These are phyloP conservation scores for Thryonomys swinderianus DNA, from an alignment of 2,113 vertebrate species.

Conservation along the genomic window DNA sequence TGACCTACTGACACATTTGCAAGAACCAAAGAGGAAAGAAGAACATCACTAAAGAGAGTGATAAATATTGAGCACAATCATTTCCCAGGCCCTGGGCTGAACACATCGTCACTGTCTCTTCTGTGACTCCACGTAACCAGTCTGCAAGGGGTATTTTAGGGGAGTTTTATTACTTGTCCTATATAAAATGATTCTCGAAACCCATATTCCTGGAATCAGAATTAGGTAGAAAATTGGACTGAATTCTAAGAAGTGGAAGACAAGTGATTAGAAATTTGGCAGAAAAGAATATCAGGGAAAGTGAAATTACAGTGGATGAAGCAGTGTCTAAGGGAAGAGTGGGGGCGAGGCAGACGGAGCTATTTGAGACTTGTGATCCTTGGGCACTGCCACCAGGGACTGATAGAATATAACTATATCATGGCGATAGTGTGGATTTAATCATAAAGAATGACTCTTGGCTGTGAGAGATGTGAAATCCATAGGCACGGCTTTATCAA, in stretches of 20 bases:
- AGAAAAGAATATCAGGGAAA: not conserved
- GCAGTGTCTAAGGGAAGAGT: not conserved
- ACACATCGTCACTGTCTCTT: not conserved
- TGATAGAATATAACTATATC: not conserved
- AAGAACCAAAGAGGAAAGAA: not conserved
- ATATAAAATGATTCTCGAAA: slow-evolving; percentile 21
- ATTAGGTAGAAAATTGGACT: slow-evolving; percentile 63
- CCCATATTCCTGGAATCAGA: slow-evolving; percentile 55
- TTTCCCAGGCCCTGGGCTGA: not conserved
- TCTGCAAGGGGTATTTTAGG: not conserved
- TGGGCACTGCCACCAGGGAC: not conserved
- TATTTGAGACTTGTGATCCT: not conserved
- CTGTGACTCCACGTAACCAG: not conserved
- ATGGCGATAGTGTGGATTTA: not conserved
- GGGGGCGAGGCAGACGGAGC: not conserved
- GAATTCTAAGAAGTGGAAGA: slow-evolving; percentile 60
- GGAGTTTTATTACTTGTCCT: slow-evolving; percentile 56
- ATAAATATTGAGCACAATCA: not conserved
- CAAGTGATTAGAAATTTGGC: slow-evolving; percentile 51
- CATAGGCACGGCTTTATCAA: not conserved
- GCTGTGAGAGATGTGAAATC: not conserved
- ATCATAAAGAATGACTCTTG: slow-evolving; percentile 29
- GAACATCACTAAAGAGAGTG: not conserved
- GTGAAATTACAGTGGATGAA: slow-evolving; percentile 19
- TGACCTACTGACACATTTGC: not conserved